Conservation (phyloP, 1,140 invertebrate species). For the Temnothorax curvispinosus region DNA sequence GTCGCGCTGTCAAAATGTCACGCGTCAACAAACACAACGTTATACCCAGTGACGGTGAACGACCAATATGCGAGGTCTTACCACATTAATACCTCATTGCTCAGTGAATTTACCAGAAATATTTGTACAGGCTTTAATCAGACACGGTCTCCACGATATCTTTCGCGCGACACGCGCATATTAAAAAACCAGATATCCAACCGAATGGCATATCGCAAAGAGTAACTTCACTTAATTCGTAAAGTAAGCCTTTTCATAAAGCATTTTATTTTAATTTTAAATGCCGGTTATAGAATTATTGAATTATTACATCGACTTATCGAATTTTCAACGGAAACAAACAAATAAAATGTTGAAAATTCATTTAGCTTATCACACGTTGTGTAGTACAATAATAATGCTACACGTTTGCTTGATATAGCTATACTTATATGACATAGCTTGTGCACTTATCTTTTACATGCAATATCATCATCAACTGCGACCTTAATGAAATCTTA, state of each 20-base stretch:
- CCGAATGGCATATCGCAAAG: not conserved
- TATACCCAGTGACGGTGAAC: not conserved
- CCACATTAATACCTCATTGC: not conserved
- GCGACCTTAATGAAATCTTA: not conserved
- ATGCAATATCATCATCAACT: conserved; percentile 14
- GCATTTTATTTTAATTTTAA: not conserved
- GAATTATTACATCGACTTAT: not conserved
- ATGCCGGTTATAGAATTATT: not conserved
- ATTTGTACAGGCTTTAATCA: not conserved
- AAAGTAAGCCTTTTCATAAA: not conserved
- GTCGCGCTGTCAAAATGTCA: not conserved
- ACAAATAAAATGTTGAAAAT: not conserved
- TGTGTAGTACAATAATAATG: not conserved
- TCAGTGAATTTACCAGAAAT: not conserved
- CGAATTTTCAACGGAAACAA: not conserved
- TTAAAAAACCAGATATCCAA: not conserved
- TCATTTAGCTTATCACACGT: not conserved
- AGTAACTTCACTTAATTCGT: not conserved
- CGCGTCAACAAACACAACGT: not conserved
- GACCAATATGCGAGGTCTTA: not conserved
- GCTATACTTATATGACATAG: not conserved
- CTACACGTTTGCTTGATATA: not conserved
- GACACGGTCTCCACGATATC: not conserved
- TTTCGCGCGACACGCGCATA: not conserved
- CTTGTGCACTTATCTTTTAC: not conserved